phyloP scores from a whole-genome alignment of 2,113 vertebrate genomes.

The Stegastes partitus region DNA sequence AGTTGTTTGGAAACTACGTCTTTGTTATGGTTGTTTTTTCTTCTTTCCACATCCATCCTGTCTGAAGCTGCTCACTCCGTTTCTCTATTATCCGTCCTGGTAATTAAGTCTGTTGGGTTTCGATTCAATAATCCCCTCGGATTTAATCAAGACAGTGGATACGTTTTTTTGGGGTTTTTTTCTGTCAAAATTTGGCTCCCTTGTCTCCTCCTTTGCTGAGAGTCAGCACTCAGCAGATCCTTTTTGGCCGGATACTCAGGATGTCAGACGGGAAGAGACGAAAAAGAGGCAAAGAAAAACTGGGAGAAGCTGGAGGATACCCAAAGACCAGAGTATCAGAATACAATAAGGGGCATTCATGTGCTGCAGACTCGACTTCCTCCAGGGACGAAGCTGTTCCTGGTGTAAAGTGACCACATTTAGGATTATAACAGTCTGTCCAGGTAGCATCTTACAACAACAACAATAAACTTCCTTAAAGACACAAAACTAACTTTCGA shows the following conservation, averaged over 20 bases:
- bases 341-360: constrained; percentile 53
- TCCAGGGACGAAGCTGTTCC: constrained; percentile 7
- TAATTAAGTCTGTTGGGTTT: constrained; percentile 53
- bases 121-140: constrained; percentile 61
- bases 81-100: constrained; percentile 54
- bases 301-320: constrained; percentile 47
- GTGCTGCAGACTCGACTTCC: constrained; percentile 44
- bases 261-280: constrained; percentile 58
- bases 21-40: constrained; percentile 31
- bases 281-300: constrained; percentile 19
- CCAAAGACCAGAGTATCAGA: constrained; percentile 46
- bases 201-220: constrained; percentile 50
- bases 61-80: constrained; percentile 24
- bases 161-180: constrained; percentile 49
- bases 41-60: constrained; percentile 34
- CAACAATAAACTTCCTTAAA: background rate
- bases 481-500: constrained; percentile 1
- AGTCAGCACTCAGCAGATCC: constrained; percentile 69
- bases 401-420: background rate
- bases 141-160: constrained; percentile 66
- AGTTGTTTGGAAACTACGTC: constrained; percentile 23
- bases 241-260: constrained; percentile 63
- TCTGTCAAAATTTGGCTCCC: constrained; percentile 60
- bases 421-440: constrained; percentile 11
- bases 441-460: constrained; percentile 32